Base-by-base conservation (phyloP, 1,140 invertebrate species). In the Augochlora pura region DNA sequence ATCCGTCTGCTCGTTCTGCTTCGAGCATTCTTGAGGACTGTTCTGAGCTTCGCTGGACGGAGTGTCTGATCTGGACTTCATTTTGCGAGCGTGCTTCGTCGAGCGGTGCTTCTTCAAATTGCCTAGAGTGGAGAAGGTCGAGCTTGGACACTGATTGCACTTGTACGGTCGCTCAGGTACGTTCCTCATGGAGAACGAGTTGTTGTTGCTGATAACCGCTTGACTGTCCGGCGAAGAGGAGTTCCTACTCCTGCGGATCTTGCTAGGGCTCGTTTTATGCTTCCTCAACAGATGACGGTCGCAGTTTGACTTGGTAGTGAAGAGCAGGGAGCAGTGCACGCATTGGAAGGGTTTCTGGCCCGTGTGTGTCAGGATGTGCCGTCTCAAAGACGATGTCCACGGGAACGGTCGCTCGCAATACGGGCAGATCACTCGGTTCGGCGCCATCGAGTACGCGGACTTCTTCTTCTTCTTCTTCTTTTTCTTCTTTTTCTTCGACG, bases 311-410 rank as follows among this genome's bases (percentile, higher is more conserved):
- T 99, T 99, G 0, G 98, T 99, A 6, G 98, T 99, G 91, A 99
- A 99, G 0, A 98, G 94, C 1, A 99, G 94, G 0, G 96, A 96
- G 90, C 98, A 99, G 83, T 97, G 96, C 1, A 96, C 96, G 91
- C 98, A 99, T 89, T 98, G 97, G 93, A 96, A 99, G 0, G 98
- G 98, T 88, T 99, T 99, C 90, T 99, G 98, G 7, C 98, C 98
- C 7, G 97, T 99, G 88, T 99, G 98, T 0, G 98, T 99, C 0
- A 98, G 94, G 38, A 99, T 97, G 91, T 99, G 98, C 5, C 98
- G 94, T 5, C 98, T 95, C 16, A 99, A 93, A 0, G 98, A 99
- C 18, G 97, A 98, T 6, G 97, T 97, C 98, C 98, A 99, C 0
- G 98, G 98, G 90, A 99, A 99, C 87, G 97, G 97, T 38, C 98